Conservation (phyloP, 1,140 invertebrate genomes). For the Drosophila pectinifera region DNA sequence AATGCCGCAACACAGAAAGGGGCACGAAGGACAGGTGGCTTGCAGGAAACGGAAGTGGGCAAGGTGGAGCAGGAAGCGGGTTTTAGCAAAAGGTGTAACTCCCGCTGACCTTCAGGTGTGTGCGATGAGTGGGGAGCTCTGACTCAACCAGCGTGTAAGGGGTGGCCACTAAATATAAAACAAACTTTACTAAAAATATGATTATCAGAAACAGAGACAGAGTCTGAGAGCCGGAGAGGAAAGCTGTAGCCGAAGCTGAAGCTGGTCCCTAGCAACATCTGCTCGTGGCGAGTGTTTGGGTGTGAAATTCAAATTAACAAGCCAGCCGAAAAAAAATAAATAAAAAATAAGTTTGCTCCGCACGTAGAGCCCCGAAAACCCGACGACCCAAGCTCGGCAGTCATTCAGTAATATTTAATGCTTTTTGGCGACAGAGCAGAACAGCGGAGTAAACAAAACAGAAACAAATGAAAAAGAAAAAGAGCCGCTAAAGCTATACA, state of each 20-base stretch:
- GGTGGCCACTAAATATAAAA: slow-evolving; percentile 34
- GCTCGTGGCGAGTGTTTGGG: slow-evolving; percentile 25
- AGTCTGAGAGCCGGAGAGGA: not conserved
- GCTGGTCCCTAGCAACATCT: slow-evolving; percentile 39
- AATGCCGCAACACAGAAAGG: not conserved
- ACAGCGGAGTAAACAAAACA: slow-evolving; percentile 17
- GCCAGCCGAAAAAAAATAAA: slow-evolving; percentile 36
- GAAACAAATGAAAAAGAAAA: slow-evolving; percentile 27
- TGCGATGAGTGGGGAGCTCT: slow-evolving; percentile 8
- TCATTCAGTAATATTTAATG: slow-evolving; percentile 77
- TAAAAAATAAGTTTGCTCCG: slow-evolving; percentile 50
- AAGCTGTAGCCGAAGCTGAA: slow-evolving; percentile 11
- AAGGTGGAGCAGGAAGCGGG: slow-evolving; percentile 51
- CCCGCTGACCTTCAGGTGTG: slow-evolving; percentile 31
- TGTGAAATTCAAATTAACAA: slow-evolving; percentile 80
- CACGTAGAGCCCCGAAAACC: slow-evolving; percentile 57
- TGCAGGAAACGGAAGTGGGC: slow-evolving; percentile 41
- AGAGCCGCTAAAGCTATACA: slow-evolving; percentile 14
- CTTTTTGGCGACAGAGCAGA: slow-evolving; percentile 69
- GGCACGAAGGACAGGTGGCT: slow-evolving; percentile 3
- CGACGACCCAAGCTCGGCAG: slow-evolving; percentile 28
- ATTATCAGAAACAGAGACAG: slow-evolving; percentile 19
- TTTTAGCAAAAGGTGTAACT: slow-evolving; percentile 22
- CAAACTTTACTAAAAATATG: slow-evolving; percentile 56
- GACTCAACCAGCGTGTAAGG: slow-evolving; percentile 15